Conservation (phyloP, 2,888 invertebrate species). For the Spisula solida region DNA sequence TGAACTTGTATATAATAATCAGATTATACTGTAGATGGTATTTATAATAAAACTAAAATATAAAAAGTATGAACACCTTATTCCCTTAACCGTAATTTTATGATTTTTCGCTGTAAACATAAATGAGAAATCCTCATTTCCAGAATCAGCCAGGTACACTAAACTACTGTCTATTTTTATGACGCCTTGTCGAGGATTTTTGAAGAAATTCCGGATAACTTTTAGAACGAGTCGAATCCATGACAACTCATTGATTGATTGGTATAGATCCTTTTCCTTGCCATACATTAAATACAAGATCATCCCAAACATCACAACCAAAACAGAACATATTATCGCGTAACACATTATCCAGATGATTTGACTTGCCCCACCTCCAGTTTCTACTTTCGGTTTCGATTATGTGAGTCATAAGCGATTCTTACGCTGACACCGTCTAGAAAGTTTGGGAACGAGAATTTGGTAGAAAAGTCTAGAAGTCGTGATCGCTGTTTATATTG, state of each 20-base stretch:
- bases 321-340: background rate
- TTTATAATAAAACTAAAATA: background rate
- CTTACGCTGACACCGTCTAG: background rate
- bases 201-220: conserved; percentile 20
- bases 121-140: conserved; percentile 36
- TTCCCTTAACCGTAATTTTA: conserved; percentile 32
- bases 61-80: conserved; percentile 41
- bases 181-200: conserved; percentile 43
- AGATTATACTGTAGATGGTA: too few relatives aligned
- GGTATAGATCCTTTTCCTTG: background rate
- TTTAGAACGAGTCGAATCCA: conserved; percentile 46
- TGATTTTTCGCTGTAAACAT: conserved; percentile 55
- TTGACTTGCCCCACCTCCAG: background rate
- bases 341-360: background rate
- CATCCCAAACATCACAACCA: background rate
- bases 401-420: background rate
- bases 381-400: conserved; percentile 15
- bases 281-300: background rate
- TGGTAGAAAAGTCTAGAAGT: background rate
- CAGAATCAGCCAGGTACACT: conserved; percentile 51
- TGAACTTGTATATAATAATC: too few relatives aligned
- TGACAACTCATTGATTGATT: background rate
- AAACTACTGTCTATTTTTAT: conserved; percentile 45
- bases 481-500: background rate
- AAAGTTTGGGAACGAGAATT: background rate